These are phyloP conservation scores for Myotis daubentonii DNA, from an alignment of 2,797 vertebrate genomes.

Conservation along the genomic window DNA sequence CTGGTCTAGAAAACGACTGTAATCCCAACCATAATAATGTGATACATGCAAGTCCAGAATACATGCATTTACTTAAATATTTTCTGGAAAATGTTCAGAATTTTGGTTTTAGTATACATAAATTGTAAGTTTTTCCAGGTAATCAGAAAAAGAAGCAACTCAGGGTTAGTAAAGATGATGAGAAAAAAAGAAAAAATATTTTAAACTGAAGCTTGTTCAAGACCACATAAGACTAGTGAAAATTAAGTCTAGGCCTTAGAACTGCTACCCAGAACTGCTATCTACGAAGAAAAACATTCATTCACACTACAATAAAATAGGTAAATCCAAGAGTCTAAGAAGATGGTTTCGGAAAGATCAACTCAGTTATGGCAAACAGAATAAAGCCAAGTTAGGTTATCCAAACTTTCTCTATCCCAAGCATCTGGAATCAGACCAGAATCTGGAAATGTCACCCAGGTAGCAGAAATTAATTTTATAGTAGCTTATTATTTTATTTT, in stretches of 20 bases:
- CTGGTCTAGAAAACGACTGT: not conserved
- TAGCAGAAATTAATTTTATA: slow-evolving; percentile 29
- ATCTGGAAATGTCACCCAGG: not conserved
- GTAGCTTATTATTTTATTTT: not conserved
- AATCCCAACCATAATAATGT: not conserved
- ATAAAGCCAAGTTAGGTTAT: not conserved
- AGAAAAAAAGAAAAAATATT: not conserved
- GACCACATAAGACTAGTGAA: not conserved
- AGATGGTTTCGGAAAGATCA: slow-evolving; percentile 17
- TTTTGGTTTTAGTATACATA: not conserved
- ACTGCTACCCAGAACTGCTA: not conserved
- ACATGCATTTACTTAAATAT: not conserved
- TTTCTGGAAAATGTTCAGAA: not conserved
- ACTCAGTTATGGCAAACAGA: not conserved
- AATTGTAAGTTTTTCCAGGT: not conserved
- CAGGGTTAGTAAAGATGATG: not conserved
- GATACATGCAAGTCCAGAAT: not conserved
- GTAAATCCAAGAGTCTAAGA: not conserved
- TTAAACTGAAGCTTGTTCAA: slow-evolving; percentile 16
- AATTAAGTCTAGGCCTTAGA: not conserved
- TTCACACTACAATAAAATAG: not conserved
- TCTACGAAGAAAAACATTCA: not conserved
- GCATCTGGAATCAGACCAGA: not conserved
- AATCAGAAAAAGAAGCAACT: slow-evolving; percentile 27
- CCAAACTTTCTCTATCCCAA: not conserved